A percentile compares a stretch with the other conserved stretches of the same genome.
phyloP scores from a whole-genome alignment of 2,113 vertebrate genomes.

The Steatornis caripensis region DNA sequence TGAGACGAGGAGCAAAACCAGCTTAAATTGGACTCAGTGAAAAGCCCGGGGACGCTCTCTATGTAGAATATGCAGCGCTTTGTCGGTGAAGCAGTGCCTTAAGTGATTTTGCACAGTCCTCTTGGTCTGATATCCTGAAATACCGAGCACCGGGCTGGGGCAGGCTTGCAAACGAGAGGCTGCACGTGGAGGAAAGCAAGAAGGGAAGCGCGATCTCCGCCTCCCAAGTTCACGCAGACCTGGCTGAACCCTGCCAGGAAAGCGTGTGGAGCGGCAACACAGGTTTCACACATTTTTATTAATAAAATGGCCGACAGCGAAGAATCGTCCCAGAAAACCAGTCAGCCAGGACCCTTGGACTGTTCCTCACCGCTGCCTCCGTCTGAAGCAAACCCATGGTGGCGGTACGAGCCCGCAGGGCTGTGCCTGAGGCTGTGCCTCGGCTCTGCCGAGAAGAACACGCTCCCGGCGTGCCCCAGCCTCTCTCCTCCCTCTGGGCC shows the following conservation, averaged over 20 bases:
- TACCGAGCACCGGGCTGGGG: rapidly evolving
- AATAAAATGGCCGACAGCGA: background rate
- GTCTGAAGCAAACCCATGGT: rapidly evolving
- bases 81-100: background rate
- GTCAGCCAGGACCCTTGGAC: background rate
- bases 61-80: rapidly evolving
- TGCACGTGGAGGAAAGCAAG: rapidly evolving
- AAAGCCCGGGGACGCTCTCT: too few species aligned
- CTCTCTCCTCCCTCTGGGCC: background rate
- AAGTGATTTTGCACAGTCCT: background rate
- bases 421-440: background rate
- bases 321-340: background rate
- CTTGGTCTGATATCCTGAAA: background rate
- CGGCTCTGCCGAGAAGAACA: background rate
- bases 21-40: background rate
- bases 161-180: background rate
- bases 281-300: background rate
- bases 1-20: background rate
- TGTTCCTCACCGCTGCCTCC: background rate
- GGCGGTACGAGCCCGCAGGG: background rate
- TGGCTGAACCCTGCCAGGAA: background rate
- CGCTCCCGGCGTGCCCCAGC: background rate
- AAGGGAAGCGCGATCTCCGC: rapidly evolving
- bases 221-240: rapidly evolving
- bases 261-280: rapidly evolving